phyloP scores from a whole-genome alignment of 2,113 vertebrate genomes.

The Pica pica region DNA sequence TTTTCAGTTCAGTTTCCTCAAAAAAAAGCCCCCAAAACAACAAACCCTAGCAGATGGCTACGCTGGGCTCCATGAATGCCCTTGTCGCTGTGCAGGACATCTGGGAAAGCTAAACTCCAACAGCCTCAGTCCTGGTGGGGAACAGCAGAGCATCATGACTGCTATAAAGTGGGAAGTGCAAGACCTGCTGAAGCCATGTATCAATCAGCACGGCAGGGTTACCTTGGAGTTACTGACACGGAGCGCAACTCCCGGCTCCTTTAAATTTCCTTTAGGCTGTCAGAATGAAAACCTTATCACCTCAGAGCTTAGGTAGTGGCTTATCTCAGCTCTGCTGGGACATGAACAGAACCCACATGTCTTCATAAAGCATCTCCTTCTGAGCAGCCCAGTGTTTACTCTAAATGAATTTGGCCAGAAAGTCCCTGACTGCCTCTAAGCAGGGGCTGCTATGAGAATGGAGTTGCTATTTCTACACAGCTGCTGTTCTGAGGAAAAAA shows the following conservation, averaged over 20 bases:
- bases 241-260: background rate
- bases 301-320: background rate
- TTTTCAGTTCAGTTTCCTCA: background rate
- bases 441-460: background rate
- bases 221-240: background rate
- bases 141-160: background rate
- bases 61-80: background rate
- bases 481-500: background rate
- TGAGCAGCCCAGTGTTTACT: background rate
- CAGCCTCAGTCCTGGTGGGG: background rate
- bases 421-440: background rate
- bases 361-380: background rate
- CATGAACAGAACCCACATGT: background rate
- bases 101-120: background rate
- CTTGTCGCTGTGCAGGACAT: background rate
- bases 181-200: background rate
- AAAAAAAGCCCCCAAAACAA: background rate
- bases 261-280: background rate
- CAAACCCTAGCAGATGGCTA: background rate
- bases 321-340: background rate
- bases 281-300: background rate
- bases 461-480: background rate
- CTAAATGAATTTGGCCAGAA: background rate
- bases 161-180: background rate
- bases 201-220: background rate